Evolutionary conservation across 2,888 invertebrate genomes (phyloP), one percentile per base, ranked within the genome.

Genomic region (Mechanitis messenoides): DNA sequence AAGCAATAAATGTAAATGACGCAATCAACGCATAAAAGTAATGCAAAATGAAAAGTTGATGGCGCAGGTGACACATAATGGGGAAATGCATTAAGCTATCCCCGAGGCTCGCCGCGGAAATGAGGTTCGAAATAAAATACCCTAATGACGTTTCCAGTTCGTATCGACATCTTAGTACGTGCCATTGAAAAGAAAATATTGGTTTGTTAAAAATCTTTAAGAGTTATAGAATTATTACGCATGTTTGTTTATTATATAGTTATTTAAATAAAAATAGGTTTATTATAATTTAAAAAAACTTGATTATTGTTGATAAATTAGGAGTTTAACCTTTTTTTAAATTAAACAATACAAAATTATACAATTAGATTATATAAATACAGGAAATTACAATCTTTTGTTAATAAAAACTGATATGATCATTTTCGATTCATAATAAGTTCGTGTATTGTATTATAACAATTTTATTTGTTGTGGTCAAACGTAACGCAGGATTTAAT

Each of bases 81-180:
- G 77, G 72, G 69, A 74, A 84, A 83, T 79, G 81, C 85, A 86
- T 86, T 84, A 84, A 79, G 80, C 77, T 74, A 71, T 68, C 71
- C 76, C 71, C 69, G 73, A 71, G 72, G 71, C 69, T 72, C 69
- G 69, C 69, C 67, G 72, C 72, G 70, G 68, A 73, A 71, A 73
- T 69, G 66, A 71, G 71, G 69, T 74, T 72, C 76, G 72, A 78
- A 83, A 83, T 82, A 81, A 85, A 84, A 81, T 81, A 80, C 82
- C 81, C 80, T 83, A 84, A 86, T 83, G 82, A 82, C 78, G 57
- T 78, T 56, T 47, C 56, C 55, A 50, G 56, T 53, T 54, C 55
- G 74, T 71, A 67, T 57, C 56, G 55, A 31, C n/a, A 42, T 42
- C 42, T 42, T 42, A 42, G 7, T 11, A 42, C 42, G 6, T 42